Evolutionary conservation across 1,140 invertebrate genomes (phyloP), one percentile per base, ranked within the genome.

Genomic region (Ctenoplectra terminalis): DNA sequence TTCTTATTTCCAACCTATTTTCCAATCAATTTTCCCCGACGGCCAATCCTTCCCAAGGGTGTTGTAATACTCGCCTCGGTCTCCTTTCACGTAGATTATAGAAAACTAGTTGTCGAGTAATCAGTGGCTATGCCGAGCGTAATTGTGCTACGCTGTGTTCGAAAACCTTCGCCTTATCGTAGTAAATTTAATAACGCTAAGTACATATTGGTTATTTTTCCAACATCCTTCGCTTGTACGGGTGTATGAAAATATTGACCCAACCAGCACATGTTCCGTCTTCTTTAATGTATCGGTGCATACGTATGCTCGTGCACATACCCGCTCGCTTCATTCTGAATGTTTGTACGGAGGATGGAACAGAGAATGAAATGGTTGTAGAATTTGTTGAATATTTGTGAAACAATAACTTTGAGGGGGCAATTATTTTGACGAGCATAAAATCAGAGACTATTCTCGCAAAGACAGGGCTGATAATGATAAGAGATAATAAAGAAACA

Each of bases 101-200:
- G 50, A 54, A 56, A 76, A 66, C 34, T 64, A 17, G 37, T 17
- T 60, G 17, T 31, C 34, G 26, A 43, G 56, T 29, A 31, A 73
- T 73, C 71, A 73, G n/a, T 17, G 56, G 40, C 17, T 43, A 43
- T 9, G 40, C 26, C n/a, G 5, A 46, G 15, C 9, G 31, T 60
- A 60, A 73, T 46, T 73, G 26, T 15, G n/a, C 9, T 26, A 34
- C 29, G 23, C 40, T 46, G 54, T 54, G 34, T 73, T 31, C 11
- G 26, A 31, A 46, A 60, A 23, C 40, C 9, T n/a, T 0, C 8
- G 13, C 34, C 34, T 29, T 9, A 1, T 29, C 37, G 1, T 37
- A 13, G 40, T n/a, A 43, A 73, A 73, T 73, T 58, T 73, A 60
- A 73, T 73, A 31, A 73, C 40, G 37, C 20, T 60, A 73, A 73